Percentiles rank a stretch among this genome's conserved stretches.
phyloP scores from a whole-genome alignment of 2,113 vertebrate genomes.

The Apodemus sylvaticus region DNA sequence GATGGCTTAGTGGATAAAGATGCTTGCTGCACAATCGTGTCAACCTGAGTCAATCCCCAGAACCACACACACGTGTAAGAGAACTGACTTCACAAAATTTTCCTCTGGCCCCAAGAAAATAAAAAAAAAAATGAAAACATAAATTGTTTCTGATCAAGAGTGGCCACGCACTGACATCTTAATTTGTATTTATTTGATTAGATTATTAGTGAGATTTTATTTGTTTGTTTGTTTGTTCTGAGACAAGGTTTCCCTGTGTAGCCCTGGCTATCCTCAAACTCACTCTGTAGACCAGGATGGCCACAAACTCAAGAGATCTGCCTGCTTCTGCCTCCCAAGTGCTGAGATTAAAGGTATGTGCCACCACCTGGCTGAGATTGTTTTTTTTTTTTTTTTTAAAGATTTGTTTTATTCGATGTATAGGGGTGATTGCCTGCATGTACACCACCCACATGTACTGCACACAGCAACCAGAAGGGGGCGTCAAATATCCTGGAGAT shows the following conservation, averaged over 20 bases:
- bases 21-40: not conserved
- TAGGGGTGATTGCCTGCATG: not conserved
- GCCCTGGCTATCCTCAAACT: not conserved
- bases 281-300: not conserved
- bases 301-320: not conserved
- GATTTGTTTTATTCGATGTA: not conserved
- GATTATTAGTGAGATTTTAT: not conserved
- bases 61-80: not conserved
- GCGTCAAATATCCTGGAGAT: not conserved
- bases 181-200: slow-evolving; percentile 17
- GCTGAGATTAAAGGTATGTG: not conserved
- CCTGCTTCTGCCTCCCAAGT: not conserved
- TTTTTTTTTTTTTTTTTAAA: not conserved
- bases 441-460: not conserved
- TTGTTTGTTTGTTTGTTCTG: not conserved
- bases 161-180: not conserved
- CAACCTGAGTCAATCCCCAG: not conserved
- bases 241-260: not conserved
- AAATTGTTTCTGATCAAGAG: not conserved
- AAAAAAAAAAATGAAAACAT: not conserved
- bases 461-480: not conserved
- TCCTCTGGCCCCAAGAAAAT: not conserved
- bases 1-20: not conserved
- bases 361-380: not conserved
- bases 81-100: not conserved